Evolutionary conservation across 1,140 invertebrate genomes (phyloP).

Genomic region (Aphelenchoides avenae): DNA sequence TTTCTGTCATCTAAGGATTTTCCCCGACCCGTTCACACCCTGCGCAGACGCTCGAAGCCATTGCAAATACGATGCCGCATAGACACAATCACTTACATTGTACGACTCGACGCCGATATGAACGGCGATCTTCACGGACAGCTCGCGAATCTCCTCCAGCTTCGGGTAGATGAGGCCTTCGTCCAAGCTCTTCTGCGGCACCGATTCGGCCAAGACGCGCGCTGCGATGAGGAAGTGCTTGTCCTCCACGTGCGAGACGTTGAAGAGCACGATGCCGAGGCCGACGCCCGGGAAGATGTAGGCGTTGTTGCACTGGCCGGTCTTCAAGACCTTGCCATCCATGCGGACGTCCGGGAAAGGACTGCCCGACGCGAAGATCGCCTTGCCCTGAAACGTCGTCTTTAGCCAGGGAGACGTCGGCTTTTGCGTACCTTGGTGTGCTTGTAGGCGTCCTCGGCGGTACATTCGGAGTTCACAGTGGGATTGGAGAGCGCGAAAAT

Average conservation of each 20-base stretch:
- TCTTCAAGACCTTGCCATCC: conserved; percentile 74
- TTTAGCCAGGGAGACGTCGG: conserved; percentile 14
- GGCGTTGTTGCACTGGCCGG: conserved; percentile 91
- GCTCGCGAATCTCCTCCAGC: conserved; percentile 75
- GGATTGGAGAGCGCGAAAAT: conserved; percentile 94
- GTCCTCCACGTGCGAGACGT: conserved; percentile 81
- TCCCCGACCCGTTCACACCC: too few species aligned
- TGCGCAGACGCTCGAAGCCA: too few species aligned
- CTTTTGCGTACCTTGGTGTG: conserved; percentile 76
- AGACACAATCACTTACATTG: conserved; percentile 17
- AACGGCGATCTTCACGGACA: conserved; percentile 80
- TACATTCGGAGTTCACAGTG: conserved; percentile 90
- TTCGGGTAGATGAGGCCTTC: conserved; percentile 89
- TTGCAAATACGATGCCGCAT: too few species aligned
- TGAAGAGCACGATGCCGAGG: conserved; percentile 74
- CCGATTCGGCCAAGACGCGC: conserved; percentile 71
- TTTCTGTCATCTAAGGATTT: too few species aligned
- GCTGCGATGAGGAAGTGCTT: conserved; percentile 84
- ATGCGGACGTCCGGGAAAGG: conserved; percentile 78
- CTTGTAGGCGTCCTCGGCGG: conserved; percentile 81
- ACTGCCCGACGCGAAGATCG: conserved; percentile 84
- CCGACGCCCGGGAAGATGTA: conserved; percentile 93
- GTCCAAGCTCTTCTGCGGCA: conserved; percentile 74
- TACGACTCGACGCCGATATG: conserved; percentile 83
- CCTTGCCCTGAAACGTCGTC: conserved; percentile 69